Base-by-base conservation (phyloP, 2,888 invertebrate species). In the Agriopis aurantiaria region DNA sequence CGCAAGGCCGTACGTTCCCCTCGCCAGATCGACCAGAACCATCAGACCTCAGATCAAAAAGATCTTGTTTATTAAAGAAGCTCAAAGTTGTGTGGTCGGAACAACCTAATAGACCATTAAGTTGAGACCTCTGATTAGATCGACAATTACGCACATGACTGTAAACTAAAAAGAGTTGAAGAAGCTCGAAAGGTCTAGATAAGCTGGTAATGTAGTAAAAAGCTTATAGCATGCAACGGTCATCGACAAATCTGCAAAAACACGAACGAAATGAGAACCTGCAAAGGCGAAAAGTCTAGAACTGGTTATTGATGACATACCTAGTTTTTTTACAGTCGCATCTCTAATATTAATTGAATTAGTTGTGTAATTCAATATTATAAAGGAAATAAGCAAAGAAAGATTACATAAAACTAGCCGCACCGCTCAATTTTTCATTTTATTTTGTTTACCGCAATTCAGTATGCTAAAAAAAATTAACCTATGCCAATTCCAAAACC, bases 1-100 rank as follows among this genome's bases (percentile, higher is more conserved):
- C 66, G 81, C 87, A 87, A 88, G 88, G 87, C 77, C 87, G 87
- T 81, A 73, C 85, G 67, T 85, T 84, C 83, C 81, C 84, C 86
- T 83, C 80, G 68, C 69, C 23, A 33, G 14, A 51, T 57, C 41
- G 55, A 78, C 76, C 72, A 75, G 0, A 72, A 65, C 55, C 48
- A 48, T 10, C 49, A 61, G 69, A 69, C 63, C 69, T 33, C 45
- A 46, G 0, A 14, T 12, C 17, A n/a, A 33, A 17, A 40, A 43
- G 55, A n/a, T 9, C 11, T 33, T 1, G 40, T 12, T 14, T 1
- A 8, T 17, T 12, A 46, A 12, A 17, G 48, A 43, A 71, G 72
- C 53, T 69, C 75, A 41, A 53, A 45, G 0, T 11, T 56, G 55
- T 33, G 52, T 71, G 72, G 73, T 33, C 56, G 8, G 40, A 12